These are phyloP conservation scores for Sylvia atricapilla DNA, from an alignment of 2,113 vertebrate species.

Conservation along the genomic window DNA sequence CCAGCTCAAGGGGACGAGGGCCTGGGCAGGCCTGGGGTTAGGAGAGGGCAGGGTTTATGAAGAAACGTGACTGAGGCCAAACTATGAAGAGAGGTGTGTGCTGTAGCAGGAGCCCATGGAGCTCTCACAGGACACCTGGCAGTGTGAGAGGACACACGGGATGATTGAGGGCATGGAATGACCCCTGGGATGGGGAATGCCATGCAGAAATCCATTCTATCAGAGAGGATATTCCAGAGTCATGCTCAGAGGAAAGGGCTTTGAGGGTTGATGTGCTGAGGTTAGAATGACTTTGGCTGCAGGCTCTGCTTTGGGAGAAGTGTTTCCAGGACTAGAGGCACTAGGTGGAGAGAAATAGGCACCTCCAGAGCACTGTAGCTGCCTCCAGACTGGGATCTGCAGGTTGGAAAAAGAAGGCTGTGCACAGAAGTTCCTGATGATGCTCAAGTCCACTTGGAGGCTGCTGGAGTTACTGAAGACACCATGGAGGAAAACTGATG, in stretches of 20 bases:
- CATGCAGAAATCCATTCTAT: background rate
- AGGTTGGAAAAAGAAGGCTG: background rate
- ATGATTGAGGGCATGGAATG: background rate
- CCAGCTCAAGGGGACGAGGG: background rate
- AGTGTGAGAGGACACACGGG: background rate
- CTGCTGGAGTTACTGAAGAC: background rate
- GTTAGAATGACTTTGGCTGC: background rate
- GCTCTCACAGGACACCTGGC: background rate
- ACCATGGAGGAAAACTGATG: background rate
- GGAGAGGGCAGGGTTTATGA: background rate
- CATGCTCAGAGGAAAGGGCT: background rate
- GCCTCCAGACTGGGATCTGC: background rate
- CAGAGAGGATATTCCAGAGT: background rate
- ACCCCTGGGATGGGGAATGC: rapidly evolving
- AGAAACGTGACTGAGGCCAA: background rate
- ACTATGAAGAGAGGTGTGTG: background rate
- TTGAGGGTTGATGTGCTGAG: background rate
- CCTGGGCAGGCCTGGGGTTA: background rate
- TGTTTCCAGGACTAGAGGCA: background rate
- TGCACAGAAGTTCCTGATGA: background rate
- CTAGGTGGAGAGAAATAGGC: background rate
- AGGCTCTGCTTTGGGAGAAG: background rate
- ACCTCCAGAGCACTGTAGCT: background rate
- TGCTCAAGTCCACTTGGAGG: background rate
- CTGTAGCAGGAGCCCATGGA: background rate